Evolutionary conservation across 37 sponge, comb jelly and placozoan species (phyloP).

Genomic region (Chondrosia reniformis): DNA sequence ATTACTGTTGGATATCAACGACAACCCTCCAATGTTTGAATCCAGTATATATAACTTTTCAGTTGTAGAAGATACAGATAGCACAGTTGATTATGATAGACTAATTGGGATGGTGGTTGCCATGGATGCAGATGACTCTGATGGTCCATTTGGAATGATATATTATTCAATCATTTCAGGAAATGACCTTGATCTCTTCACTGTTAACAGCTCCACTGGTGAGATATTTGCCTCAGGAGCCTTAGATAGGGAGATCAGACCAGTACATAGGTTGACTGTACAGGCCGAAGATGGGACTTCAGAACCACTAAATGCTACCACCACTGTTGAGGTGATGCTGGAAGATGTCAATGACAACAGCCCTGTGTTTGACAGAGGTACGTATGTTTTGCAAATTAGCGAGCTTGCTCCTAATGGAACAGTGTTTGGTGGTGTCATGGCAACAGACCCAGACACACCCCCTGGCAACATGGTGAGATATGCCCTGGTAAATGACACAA

Average conservation of each 20-base stretch:
- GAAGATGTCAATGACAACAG: slow-evolving; percentile 32
- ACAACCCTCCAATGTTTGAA: not conserved
- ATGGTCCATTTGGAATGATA: not conserved
- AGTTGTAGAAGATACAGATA: slow-evolving; percentile 1
- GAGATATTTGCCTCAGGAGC: not conserved
- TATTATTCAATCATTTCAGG: slow-evolving; percentile 4
- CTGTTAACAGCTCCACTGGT: not conserved
- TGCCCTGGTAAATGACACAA: slow-evolving; percentile 4
- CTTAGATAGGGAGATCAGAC: not conserved
- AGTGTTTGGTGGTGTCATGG: slow-evolving; percentile 25
- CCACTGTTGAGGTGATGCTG: not conserved
- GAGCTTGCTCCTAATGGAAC: slow-evolving; percentile 16
- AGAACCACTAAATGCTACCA: not conserved
- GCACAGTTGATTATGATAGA: not conserved
- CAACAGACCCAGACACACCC: slow-evolving; percentile 39
- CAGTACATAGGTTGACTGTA: not conserved
- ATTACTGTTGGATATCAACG: slow-evolving; percentile 36
- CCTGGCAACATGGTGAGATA: slow-evolving; percentile 8
- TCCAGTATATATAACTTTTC: slow-evolving; percentile 32
- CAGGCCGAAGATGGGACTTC: not conserved
- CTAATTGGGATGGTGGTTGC: not conserved
- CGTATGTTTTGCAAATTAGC: not conserved
- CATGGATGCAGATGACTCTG: not conserved
- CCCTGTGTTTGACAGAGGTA: not conserved
- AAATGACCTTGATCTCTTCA: not conserved